Conservation (phyloP, 2,797 vertebrate species). For the Oreonectes daqikongensis region DNA sequence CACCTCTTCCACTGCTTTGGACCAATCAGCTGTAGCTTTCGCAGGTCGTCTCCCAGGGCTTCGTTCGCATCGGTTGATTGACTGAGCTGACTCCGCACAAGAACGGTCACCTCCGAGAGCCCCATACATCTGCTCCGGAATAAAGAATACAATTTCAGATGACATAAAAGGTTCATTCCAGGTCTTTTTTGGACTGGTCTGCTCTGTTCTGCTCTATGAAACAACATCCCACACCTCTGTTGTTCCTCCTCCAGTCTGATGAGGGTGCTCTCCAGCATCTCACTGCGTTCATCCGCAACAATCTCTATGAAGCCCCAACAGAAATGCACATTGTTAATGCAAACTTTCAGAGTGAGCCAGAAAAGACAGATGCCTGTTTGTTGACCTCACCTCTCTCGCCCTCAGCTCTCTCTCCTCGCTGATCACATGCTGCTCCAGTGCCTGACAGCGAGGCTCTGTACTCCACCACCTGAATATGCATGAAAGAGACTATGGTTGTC, state of each 20-base stretch:
- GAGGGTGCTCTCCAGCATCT: slow-evolving; percentile 83
- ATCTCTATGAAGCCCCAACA: slow-evolving; percentile 63
- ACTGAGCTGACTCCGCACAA: slow-evolving; percentile 79
- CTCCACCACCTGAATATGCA: slow-evolving; percentile 77
- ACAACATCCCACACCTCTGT: slow-evolving; percentile 78
- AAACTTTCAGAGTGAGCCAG: not conserved
- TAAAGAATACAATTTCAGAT: not conserved
- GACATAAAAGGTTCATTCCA: not conserved
- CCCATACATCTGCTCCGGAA: slow-evolving; percentile 73
- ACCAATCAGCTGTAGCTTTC: slow-evolving; percentile 87
- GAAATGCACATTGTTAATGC: slow-evolving; percentile 5
- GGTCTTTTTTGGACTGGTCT: not conserved
- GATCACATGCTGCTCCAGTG: slow-evolving; percentile 74
- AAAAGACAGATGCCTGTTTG: not conserved
- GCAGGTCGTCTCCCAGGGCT: slow-evolving; percentile 79
- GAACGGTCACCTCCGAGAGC: slow-evolving; percentile 79
- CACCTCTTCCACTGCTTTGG: slow-evolving; percentile 79
- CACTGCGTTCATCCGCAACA: slow-evolving; percentile 74
- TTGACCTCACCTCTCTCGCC: slow-evolving; percentile 66
- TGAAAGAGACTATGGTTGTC: not conserved
- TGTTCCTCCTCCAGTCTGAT: slow-evolving; percentile 88
- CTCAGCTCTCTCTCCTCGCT: slow-evolving; percentile 57
- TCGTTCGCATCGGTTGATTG: slow-evolving; percentile 82
- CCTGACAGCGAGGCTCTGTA: slow-evolving; percentile 80
- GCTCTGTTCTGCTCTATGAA: not conserved